phyloP scores from a whole-genome alignment of 2,888 invertebrate species.

The Leptopilina myrica region DNA sequence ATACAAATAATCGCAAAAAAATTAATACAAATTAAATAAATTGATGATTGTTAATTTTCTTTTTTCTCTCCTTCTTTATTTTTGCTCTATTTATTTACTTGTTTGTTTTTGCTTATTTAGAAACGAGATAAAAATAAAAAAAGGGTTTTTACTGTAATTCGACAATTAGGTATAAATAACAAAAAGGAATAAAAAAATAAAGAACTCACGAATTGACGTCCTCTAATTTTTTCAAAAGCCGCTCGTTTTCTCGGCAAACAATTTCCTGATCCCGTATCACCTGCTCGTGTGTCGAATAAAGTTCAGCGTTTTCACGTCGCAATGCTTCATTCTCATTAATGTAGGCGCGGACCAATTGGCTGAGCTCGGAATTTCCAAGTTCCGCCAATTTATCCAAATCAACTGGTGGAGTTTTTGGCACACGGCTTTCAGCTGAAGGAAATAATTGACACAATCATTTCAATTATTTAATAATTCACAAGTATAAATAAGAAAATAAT shows the following conservation, averaged over 20 bases:
- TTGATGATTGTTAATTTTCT: too few relatives aligned
- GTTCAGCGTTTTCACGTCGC: slow-evolving; percentile 90
- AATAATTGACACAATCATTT: background rate
- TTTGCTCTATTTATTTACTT: too few relatives aligned
- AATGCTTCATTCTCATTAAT: slow-evolving; percentile 88
- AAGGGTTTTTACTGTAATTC: too few relatives aligned
- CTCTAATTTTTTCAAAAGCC: slow-evolving; percentile 90
- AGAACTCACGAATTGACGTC: slow-evolving; percentile 89
- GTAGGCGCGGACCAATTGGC: slow-evolving; percentile 90
- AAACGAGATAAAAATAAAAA: too few relatives aligned
- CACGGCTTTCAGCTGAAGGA: slow-evolving; percentile 66
- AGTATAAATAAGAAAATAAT: too few relatives aligned
- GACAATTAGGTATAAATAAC: too few relatives aligned
- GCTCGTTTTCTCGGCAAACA: slow-evolving; percentile 93
- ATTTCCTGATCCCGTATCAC: slow-evolving; percentile 92
- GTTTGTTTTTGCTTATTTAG: too few relatives aligned
- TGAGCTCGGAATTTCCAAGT: slow-evolving; percentile 87
- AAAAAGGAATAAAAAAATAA: slow-evolving; percentile 17
- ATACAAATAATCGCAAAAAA: too few relatives aligned
- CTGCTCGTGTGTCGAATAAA: slow-evolving; percentile 88
- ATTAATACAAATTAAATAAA: too few relatives aligned
- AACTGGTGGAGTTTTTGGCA: slow-evolving; percentile 80
- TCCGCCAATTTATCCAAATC: slow-evolving; percentile 86
- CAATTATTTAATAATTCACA: too few relatives aligned
- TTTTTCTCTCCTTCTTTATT: too few relatives aligned